Evolutionary conservation across 2,113 vertebrate genomes (phyloP).

Genomic region (Petrocephalus zakoni): DNA sequence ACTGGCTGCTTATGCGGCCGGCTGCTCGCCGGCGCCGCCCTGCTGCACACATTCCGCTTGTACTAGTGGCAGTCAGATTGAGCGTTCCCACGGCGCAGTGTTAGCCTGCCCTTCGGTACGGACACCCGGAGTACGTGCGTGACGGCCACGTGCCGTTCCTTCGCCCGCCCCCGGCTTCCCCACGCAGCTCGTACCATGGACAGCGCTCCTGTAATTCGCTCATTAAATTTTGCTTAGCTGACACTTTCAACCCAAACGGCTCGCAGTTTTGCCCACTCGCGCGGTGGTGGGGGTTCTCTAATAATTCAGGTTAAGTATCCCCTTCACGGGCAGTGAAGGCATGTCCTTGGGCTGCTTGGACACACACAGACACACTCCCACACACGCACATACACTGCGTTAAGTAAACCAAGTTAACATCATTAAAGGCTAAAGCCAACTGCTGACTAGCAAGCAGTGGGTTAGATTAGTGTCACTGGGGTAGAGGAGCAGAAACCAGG

Average conservation of each 20-base stretch:
- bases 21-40: background rate
- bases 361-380: background rate
- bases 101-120: background rate
- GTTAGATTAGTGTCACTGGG: conserved; percentile 69
- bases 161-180: background rate
- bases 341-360: background rate
- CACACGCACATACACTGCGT: background rate
- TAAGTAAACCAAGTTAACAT: background rate
- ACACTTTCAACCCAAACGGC: background rate
- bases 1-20: background rate
- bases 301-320: conserved; percentile 9
- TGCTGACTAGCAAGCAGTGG: conserved; percentile 29
- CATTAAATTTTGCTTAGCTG: background rate
- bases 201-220: background rate
- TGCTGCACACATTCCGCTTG: background rate
- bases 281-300: background rate
- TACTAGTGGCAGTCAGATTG: background rate
- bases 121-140: background rate
- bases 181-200: background rate
- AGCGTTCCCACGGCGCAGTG: background rate
- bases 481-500: conserved; percentile 24
- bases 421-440: background rate
- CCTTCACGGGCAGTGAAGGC: background rate
- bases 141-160: background rate
- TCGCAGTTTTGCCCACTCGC: background rate